Evolutionary conservation across 1,140 invertebrate species (phyloP).

Genomic region (Carcinoscorpius rotundicauda): DNA sequence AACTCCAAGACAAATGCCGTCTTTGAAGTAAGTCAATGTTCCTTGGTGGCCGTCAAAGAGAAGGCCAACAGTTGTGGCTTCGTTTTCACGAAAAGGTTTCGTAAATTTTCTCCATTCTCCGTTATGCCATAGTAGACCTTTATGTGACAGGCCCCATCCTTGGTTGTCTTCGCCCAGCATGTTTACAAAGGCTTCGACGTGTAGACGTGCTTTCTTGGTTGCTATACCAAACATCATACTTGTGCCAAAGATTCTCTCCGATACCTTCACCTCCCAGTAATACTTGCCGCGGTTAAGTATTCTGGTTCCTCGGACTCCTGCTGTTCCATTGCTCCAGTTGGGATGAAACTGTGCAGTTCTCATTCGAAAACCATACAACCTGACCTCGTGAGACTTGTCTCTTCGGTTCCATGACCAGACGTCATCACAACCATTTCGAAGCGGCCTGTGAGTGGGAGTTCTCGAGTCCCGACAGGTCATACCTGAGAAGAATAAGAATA

Average conservation of each 20-base stretch:
- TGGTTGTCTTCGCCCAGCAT: conserved; percentile 54
- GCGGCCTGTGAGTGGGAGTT: too few relatives aligned
- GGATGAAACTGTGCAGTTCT: conserved; percentile 54
- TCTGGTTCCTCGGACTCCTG: conserved; percentile 49
- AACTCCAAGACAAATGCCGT: conserved; percentile 48
- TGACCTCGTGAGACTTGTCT: conserved; percentile 50
- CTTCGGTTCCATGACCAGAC: conserved; percentile 51
- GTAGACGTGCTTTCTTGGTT: conserved; percentile 46
- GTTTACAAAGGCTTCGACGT: conserved; percentile 52
- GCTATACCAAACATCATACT: conserved; percentile 65
- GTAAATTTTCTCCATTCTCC: conserved; percentile 47
- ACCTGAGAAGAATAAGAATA: too few relatives aligned
- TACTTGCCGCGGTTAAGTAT: conserved; percentile 49
- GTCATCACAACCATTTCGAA: conserved; percentile 43
- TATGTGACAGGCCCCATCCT: conserved; percentile 60
- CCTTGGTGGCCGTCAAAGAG: conserved; percentile 54
- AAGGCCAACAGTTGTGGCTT: conserved; percentile 48
- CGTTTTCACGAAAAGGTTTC: conserved; percentile 54
- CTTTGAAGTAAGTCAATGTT: conserved; percentile 58
- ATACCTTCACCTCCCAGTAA: conserved; percentile 55
- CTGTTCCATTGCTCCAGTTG: conserved; percentile 60
- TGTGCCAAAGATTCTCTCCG: conserved; percentile 54
- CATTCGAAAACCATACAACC: conserved; percentile 39
- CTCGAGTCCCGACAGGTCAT: too few relatives aligned
- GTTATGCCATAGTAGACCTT: conserved; percentile 55